phyloP scores from a whole-genome alignment of 2,888 invertebrate species.

The Seladonia tumulorum region DNA sequence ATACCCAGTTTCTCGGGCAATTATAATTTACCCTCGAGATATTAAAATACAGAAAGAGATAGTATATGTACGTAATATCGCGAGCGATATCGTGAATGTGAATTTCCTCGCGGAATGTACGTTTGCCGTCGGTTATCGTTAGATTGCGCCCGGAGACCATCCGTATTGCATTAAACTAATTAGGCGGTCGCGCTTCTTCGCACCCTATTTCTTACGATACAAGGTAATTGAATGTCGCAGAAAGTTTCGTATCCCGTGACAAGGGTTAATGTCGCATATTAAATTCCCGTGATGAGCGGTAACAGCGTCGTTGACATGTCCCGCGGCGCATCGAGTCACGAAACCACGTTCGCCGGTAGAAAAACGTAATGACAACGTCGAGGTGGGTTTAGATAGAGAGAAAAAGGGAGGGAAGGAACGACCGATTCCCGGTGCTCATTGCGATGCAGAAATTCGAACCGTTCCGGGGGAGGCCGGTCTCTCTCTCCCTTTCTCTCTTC shows the following conservation, averaged over 20 bases:
- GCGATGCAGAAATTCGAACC: constrained; percentile 62
- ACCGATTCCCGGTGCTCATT: constrained; percentile 47
- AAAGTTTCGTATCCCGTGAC: background rate
- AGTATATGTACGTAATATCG: background rate
- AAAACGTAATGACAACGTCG: constrained; percentile 27
- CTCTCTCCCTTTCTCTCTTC: background rate
- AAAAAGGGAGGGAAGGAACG: constrained; percentile 17
- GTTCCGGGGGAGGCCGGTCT: constrained; percentile 31
- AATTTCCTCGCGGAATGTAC: background rate
- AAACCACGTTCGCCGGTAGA: background rate
- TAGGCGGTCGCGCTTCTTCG: background rate
- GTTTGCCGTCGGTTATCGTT: background rate
- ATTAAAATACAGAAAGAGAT: background rate
- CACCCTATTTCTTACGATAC: background rate
- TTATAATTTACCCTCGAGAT: background rate
- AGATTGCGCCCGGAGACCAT: background rate
- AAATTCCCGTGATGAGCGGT: background rate
- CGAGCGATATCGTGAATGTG: background rate
- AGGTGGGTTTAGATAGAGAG: background rate
- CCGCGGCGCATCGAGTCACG: background rate
- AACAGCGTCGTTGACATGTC: constrained; percentile 8
- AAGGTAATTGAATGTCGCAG: background rate
- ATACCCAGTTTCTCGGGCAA: too few species aligned
- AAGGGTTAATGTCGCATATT: constrained; percentile 1
- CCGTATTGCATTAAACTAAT: background rate